Evolutionary conservation across 2,888 invertebrate species (phyloP).

Genomic region (Parnassius orleans): DNA sequence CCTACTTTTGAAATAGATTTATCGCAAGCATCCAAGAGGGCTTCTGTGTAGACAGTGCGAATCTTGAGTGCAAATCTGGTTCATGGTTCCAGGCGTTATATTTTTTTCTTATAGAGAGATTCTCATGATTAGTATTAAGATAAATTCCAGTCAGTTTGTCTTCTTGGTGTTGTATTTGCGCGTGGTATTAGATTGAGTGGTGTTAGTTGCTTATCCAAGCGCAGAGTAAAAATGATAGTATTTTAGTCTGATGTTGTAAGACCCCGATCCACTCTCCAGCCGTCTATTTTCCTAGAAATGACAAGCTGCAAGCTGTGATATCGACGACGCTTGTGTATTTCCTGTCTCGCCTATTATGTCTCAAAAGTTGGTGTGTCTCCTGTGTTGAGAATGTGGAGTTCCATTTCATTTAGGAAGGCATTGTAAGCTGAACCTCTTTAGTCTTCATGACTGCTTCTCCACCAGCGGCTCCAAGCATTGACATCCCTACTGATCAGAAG

Average conservation of each 20-base stretch:
- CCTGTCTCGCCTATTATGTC: not conserved
- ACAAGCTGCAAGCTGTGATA: not conserved
- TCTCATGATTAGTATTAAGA: not conserved
- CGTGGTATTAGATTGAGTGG: too few relatives aligned
- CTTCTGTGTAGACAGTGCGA: conserved; percentile 15
- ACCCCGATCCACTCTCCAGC: not conserved
- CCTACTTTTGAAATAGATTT: not conserved
- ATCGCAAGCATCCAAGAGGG: conserved; percentile 12
- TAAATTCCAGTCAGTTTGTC: too few relatives aligned
- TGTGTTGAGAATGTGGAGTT: not conserved
- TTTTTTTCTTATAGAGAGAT: not conserved
- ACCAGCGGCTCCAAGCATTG: not conserved
- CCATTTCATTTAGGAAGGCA: not conserved
- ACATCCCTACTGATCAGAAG: not conserved
- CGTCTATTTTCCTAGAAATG: not conserved
- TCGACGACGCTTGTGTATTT: not conserved
- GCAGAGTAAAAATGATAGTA: conserved; percentile 31
- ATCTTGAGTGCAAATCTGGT: not conserved
- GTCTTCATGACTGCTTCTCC: not conserved
- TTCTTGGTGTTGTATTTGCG: too few relatives aligned
- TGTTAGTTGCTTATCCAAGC: conserved; percentile 2
- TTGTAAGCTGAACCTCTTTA: not conserved
- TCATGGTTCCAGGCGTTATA: conserved; percentile 9
- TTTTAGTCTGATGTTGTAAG: conserved; percentile 32
- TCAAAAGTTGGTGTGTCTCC: not conserved